phyloP scores from a whole-genome alignment of 2,797 vertebrate genomes.

The Lutjanus argentimaculatus region DNA sequence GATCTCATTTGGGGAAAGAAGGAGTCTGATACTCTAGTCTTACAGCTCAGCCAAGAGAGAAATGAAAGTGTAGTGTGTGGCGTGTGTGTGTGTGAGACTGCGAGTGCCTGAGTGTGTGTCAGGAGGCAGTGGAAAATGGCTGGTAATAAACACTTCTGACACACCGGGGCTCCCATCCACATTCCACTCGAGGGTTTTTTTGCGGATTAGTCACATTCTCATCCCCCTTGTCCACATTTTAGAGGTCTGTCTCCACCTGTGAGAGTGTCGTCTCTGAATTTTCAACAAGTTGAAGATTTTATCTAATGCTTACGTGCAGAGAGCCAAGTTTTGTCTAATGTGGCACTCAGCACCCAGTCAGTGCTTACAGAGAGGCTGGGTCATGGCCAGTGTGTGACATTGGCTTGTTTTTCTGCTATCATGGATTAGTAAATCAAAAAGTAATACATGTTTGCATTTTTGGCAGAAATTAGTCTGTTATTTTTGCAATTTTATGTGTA shows the following conservation, averaged over 20 bases:
- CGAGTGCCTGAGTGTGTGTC: too few species aligned
- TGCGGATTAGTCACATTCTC: constrained; percentile 64
- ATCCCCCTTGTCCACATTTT: constrained; percentile 49
- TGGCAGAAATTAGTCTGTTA: background rate
- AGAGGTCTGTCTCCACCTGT: constrained; percentile 39
- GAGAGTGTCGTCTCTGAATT: constrained; percentile 28
- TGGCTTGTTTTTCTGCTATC: background rate
- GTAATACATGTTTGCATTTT: background rate
- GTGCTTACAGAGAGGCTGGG: background rate
- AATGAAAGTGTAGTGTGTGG: constrained; percentile 64
- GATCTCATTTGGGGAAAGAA: constrained; percentile 79
- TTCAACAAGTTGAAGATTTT: constrained; percentile 32
- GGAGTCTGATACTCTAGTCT: constrained; percentile 71
- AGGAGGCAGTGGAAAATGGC: constrained; percentile 73
- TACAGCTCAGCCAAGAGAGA: constrained; percentile 79
- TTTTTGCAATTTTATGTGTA: background rate
- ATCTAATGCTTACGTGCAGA: constrained; percentile 1
- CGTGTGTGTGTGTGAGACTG: constrained; percentile 51
- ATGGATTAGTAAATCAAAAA: background rate
- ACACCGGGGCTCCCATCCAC: constrained; percentile 70
- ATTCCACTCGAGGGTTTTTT: constrained; percentile 61
- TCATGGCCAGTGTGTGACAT: background rate
- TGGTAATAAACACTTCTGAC: constrained; percentile 82
- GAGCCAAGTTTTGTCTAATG: constrained; percentile 6
- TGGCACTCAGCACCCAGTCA: background rate